phyloP scores from a whole-genome alignment of 53 echinoderm and acorn worm species.

The Holothuria scabra region DNA sequence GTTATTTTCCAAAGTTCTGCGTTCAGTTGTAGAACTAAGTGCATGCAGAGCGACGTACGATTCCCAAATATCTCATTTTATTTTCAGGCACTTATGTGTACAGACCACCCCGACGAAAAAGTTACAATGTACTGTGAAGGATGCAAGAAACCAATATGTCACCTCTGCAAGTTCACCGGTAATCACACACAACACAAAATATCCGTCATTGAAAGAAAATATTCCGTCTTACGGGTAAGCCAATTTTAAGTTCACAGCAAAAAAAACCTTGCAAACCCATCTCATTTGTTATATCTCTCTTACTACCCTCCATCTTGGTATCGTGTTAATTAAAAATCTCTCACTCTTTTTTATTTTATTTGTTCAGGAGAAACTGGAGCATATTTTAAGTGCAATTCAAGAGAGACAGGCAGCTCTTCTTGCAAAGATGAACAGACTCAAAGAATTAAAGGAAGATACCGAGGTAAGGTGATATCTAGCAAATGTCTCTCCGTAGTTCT shows the following conservation, averaged over 20 bases:
- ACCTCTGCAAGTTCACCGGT: constrained; percentile 89
- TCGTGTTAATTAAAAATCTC: not conserved
- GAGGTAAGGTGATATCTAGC: constrained; percentile 43
- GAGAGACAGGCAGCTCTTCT: constrained; percentile 1
- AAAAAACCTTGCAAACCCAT: not conserved
- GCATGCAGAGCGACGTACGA: too few species aligned
- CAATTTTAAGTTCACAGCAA: too few species aligned
- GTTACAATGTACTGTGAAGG: constrained; percentile 98
- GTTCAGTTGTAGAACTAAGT: too few species aligned
- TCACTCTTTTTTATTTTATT: not conserved
- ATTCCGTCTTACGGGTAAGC: constrained; percentile 61
- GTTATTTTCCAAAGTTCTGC: too few species aligned
- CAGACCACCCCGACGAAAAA: constrained; percentile 89
- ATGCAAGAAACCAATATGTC: constrained; percentile 95
- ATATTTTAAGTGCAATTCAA: constrained; percentile 50
- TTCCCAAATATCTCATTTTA: not conserved
- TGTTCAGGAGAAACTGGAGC: constrained; percentile 70
- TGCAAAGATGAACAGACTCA: not conserved
- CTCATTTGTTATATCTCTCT: not conserved
- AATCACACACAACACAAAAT: constrained; percentile 86
- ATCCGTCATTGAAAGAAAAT: constrained; percentile 86
- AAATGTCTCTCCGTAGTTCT: not conserved
- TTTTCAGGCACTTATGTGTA: constrained; percentile 84
- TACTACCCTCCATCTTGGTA: not conserved
- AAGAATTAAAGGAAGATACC: constrained; percentile 41